Evolutionary conservation across 2,797 vertebrate species (phyloP).

Genomic region (Crocidura indochinensis): DNA sequence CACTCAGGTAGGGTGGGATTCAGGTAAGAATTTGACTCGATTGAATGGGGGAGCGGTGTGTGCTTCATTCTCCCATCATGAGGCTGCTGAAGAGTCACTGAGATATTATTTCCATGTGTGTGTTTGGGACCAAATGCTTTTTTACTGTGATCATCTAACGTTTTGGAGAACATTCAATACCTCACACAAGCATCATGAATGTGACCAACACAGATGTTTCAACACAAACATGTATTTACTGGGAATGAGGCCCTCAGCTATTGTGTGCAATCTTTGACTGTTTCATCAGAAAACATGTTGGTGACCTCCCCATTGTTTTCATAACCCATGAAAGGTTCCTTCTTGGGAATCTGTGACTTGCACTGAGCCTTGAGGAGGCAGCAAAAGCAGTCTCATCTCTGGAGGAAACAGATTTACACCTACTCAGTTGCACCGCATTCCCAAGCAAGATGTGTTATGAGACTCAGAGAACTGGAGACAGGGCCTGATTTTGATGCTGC

Average conservation of each 20-base stretch:
- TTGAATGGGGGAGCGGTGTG: no score
- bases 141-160: background rate
- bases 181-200: no score
- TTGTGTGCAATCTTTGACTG: background rate
- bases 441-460: background rate
- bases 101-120: background rate
- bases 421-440: background rate
- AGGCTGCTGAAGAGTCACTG: background rate
- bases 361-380: background rate
- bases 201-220: background rate
- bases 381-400: background rate
- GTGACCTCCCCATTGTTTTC: background rate
- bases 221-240: background rate
- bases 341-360: background rate
- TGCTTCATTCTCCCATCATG: background rate
- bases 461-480: background rate
- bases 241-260: background rate
- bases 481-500: background rate
- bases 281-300: conserved; percentile 28
- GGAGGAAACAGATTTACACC: background rate
- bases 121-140: background rate
- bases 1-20: background rate
- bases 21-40: background rate
- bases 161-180: background rate
- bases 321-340: background rate